These are phyloP conservation scores for Osmoderma eremita DNA, from an alignment of 2,888 invertebrate species.

Conservation along the genomic window DNA sequence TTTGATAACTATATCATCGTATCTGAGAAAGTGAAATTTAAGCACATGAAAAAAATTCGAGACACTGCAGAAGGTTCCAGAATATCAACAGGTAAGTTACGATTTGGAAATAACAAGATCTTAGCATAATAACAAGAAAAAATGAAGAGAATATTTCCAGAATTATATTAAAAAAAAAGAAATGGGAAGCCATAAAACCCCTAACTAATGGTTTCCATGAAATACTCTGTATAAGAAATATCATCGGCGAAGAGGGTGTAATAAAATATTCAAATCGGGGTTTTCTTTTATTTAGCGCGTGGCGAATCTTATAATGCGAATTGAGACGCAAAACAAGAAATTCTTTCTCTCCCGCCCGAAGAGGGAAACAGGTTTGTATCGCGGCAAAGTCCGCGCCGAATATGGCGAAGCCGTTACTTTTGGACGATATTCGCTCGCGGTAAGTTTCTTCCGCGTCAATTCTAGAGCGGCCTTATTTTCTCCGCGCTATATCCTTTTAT, in stretches of 20 bases:
- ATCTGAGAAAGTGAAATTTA: too few relatives aligned
- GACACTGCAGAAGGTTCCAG: too few relatives aligned
- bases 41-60: too few relatives aligned
- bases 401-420: constrained; percentile 46
- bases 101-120: too few relatives aligned
- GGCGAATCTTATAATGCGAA: constrained; percentile 55
- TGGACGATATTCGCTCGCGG: constrained; percentile 52
- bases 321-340: constrained; percentile 52
- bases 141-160: too few relatives aligned
- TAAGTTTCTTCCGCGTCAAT: constrained; percentile 54
- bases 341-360: not conserved
- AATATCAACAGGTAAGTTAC: too few relatives aligned
- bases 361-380: not conserved
- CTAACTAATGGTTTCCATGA: too few relatives aligned
- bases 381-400: constrained; percentile 30
- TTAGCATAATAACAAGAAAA: too few relatives aligned
- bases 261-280: constrained; percentile 58
- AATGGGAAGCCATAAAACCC: too few relatives aligned
- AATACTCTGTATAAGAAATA: not conserved
- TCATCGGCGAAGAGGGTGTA: constrained; percentile 51
- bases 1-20: too few relatives aligned
- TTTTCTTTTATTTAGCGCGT: constrained; percentile 56
- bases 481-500: constrained; percentile 56
- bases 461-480: constrained; percentile 57
- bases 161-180: too few relatives aligned